Conservation (phyloP, 2,797 vertebrate genomes). For the Dicrostonyx torquatus region DNA sequence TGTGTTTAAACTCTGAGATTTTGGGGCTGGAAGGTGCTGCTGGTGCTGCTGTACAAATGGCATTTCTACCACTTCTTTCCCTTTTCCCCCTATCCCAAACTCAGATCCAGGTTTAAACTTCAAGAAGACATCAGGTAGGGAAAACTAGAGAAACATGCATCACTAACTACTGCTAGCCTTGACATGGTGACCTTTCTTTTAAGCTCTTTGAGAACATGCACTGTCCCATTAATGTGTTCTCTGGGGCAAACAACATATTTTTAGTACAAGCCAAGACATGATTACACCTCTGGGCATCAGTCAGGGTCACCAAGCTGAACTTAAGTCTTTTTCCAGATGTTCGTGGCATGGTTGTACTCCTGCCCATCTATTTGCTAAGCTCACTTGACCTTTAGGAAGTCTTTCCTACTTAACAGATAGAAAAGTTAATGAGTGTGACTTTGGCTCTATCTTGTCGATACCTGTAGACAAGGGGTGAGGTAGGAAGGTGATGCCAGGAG, state of each 20-base stretch:
- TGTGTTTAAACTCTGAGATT: conserved; percentile 73
- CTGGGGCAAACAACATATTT: neutral
- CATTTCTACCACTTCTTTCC: conserved; percentile 49
- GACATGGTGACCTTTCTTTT: neutral
- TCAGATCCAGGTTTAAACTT: conserved; percentile 34
- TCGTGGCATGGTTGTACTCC: neutral
- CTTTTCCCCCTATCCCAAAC: conserved; percentile 44
- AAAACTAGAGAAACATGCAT: neutral
- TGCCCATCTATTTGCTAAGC: neutral
- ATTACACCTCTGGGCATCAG: neutral
- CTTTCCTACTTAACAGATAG: neutral
- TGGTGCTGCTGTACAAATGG: conserved; percentile 13
- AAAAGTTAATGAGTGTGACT: neutral
- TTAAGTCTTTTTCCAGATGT: neutral
- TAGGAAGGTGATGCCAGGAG: neutral
- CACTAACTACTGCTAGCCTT: neutral
- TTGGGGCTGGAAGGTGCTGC: conserved; percentile 38
- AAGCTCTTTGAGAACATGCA: conserved; percentile 37
- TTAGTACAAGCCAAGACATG: neutral
- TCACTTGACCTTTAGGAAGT: conserved; percentile 30
- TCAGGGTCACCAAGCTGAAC: neutral
- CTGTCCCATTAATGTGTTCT: neutral
- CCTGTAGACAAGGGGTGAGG: neutral
- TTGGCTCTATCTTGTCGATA: neutral
- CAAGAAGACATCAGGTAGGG: conserved; percentile 1